Conservation (phyloP, 2,797 vertebrate species). For the Dendrocincla tyrannina region DNA sequence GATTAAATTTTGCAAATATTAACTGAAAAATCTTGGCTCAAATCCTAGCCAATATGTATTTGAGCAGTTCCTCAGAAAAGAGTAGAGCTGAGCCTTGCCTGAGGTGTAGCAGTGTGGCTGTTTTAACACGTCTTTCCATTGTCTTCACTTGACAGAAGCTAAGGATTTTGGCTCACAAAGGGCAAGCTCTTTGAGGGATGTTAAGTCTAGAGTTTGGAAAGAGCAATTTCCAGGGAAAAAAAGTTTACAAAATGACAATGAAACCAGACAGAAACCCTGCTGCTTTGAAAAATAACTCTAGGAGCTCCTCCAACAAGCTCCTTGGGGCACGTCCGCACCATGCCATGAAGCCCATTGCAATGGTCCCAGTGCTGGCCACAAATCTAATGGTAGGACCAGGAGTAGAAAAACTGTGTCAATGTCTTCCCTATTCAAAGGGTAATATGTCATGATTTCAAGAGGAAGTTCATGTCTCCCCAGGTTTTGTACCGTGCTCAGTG, state of each 20-base stretch:
- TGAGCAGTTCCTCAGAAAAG: not conserved
- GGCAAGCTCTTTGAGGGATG: not conserved
- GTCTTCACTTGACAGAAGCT: not conserved
- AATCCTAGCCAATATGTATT: slow-evolving; percentile 5
- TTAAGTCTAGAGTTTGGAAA: slow-evolving; percentile 15
- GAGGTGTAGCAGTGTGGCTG: not conserved
- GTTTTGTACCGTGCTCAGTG: not conserved
- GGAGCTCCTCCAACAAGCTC: not conserved
- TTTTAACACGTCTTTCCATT: slow-evolving; percentile 10
- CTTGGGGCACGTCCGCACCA: not conserved
- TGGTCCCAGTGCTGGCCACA: not conserved
- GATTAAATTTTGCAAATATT: slow-evolving; percentile 62
- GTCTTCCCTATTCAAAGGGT: not conserved
- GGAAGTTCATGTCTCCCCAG: not conserved
- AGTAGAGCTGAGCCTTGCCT: slow-evolving; percentile 25
- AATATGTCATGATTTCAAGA: not conserved
- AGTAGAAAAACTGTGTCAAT: not conserved
- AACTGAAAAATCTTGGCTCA: slow-evolving; percentile 30
- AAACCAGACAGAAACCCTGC: not conserved
- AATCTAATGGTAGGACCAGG: not conserved
- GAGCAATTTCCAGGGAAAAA: not conserved
- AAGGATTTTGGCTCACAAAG: not conserved
- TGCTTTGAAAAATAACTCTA: not conserved
- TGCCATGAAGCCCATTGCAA: not conserved
- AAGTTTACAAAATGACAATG: not conserved